Conservation (phyloP, 2,888 invertebrate genomes). For the Phytoseiulus persimilis region DNA sequence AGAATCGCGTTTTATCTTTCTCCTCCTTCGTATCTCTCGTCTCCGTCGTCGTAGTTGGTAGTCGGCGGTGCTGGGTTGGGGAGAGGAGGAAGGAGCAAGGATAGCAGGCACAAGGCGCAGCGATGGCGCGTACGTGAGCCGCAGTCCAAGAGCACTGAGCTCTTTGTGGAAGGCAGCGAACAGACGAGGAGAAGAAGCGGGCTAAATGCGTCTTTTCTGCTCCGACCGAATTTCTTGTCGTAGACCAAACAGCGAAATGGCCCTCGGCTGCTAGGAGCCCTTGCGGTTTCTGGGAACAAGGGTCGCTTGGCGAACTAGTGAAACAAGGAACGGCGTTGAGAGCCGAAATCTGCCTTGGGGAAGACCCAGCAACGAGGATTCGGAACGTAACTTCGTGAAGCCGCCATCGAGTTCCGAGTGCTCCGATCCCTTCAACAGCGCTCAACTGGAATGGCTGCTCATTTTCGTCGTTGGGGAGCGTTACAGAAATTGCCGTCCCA, state of each 20-base stretch:
- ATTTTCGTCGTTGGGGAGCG: too few species aligned
- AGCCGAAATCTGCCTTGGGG: too few species aligned
- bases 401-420: neutral
- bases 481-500: too few species aligned
- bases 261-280: neutral
- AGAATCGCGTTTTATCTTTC: neutral
- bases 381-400: neutral
- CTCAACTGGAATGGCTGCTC: too few species aligned
- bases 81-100: neutral
- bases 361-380: neutral
- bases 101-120: neutral
- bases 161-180: neutral
- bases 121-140: constrained; percentile 5
- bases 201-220: neutral
- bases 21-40: neutral
- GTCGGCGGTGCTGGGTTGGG: neutral
- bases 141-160: neutral
- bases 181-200: neutral
- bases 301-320: neutral
- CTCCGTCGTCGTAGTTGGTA: neutral
- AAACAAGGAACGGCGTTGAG: neutral
- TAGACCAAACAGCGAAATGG: neutral
- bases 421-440: neutral
- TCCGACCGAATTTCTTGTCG: neutral
- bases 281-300: neutral